Conservation (phyloP, 2,888 invertebrate genomes). For the Pandemis corylana region DNA sequence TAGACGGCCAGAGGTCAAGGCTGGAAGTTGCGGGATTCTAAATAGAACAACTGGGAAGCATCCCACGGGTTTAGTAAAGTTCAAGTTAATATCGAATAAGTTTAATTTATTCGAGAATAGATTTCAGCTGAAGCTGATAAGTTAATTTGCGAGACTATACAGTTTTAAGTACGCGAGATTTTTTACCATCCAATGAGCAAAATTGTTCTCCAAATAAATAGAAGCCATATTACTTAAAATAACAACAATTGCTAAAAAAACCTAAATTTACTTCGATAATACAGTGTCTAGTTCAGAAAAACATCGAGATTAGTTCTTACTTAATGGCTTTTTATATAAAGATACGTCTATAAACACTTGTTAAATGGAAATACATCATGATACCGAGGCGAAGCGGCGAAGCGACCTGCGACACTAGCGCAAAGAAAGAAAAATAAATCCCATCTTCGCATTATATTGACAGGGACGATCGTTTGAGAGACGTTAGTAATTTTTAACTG, state of each 20-base stretch:
- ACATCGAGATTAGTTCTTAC: not conserved
- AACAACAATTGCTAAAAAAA: too few relatives aligned
- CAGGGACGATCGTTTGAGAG: slow-evolving; percentile 38
- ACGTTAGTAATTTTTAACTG: slow-evolving; percentile 48
- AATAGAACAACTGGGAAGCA: not conserved
- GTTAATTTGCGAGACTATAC: not conserved
- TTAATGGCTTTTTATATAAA: not conserved
- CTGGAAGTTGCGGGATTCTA: not conserved
- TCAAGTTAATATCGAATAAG: not conserved
- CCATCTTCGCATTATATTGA: slow-evolving; percentile 27
- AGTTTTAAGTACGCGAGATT: too few relatives aligned
- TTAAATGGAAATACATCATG: slow-evolving; percentile 3
- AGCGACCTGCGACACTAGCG: not conserved
- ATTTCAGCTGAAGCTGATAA: not conserved
- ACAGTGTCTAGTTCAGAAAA: not conserved
- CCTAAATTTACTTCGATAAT: not conserved
- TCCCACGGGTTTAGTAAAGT: not conserved
- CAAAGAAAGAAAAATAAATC: slow-evolving; percentile 20
- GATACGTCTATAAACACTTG: not conserved
- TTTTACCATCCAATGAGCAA: too few relatives aligned
- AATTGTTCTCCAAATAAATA: too few relatives aligned
- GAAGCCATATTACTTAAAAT: too few relatives aligned
- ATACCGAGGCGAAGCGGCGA: slow-evolving; percentile 8
- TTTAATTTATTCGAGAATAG: not conserved
- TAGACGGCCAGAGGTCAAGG: slow-evolving; percentile 3